These are phyloP conservation scores for Plemyria rubiginata DNA, from an alignment of 2,888 invertebrate genomes.

Conservation along the genomic window DNA sequence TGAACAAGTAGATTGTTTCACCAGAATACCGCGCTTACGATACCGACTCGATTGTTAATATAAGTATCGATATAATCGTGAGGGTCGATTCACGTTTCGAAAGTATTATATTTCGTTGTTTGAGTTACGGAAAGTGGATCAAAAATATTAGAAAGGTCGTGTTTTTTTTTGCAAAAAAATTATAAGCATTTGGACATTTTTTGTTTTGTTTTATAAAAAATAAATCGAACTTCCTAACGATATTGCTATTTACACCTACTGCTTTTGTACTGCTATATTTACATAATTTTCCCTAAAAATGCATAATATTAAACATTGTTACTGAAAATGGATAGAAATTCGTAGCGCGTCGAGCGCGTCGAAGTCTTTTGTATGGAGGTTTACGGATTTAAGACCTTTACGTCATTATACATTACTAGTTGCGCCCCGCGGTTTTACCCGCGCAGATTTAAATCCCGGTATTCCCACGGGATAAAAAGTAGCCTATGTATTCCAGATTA, in stretches of 20 bases:
- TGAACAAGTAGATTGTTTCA: slow-evolving; percentile 82
- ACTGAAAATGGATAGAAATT: too few relatives aligned
- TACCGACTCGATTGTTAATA: slow-evolving; percentile 63
- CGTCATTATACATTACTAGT: too few relatives aligned
- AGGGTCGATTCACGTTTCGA: slow-evolving; percentile 64
- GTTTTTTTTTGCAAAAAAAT: neutral
- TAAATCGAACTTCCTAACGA: too few relatives aligned
- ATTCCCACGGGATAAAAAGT: too few relatives aligned
- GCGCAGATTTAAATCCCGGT: too few relatives aligned
- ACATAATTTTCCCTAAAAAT: too few relatives aligned
- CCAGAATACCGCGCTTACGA: slow-evolving; percentile 65
- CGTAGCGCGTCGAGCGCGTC: slow-evolving; percentile 28
- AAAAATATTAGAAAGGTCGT: neutral
- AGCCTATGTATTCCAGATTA: too few relatives aligned
- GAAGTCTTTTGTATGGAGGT: slow-evolving; percentile 38
- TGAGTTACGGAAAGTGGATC: slow-evolving; percentile 21
- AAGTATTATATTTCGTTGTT: slow-evolving; percentile 45
- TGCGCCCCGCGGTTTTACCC: too few relatives aligned
- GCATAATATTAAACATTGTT: too few relatives aligned
- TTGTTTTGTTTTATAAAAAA: too few relatives aligned
- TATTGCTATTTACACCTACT: too few relatives aligned
- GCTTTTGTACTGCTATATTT: too few relatives aligned
- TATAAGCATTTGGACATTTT: neutral
- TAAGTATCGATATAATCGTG: slow-evolving; percentile 65
- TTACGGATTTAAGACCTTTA: neutral